Percentiles rank a stretch among this genome's conserved stretches.
phyloP scores from a whole-genome alignment of 2,113 vertebrate species.

The Athene cunicularia region DNA sequence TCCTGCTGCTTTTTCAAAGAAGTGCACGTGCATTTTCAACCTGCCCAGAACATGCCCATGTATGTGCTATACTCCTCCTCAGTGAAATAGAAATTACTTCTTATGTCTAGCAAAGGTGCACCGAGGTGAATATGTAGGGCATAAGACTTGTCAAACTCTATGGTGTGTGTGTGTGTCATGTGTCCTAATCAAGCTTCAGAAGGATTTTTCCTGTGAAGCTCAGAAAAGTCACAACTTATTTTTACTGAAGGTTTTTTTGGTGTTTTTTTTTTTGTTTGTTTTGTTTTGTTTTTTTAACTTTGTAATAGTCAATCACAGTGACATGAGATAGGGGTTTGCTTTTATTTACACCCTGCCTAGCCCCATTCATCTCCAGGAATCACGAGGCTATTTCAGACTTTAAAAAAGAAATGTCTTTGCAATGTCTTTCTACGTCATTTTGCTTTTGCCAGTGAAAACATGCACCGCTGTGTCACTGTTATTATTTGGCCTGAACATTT shows the following conservation, averaged over 20 bases:
- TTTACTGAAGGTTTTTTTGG: background rate
- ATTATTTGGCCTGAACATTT: background rate
- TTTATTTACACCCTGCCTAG: background rate
- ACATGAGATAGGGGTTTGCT: background rate
- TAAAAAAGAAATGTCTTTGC: background rate
- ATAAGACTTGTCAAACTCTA: background rate
- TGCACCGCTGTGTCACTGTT: background rate
- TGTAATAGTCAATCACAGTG: background rate
- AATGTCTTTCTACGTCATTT: background rate
- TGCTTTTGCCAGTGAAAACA: background rate
- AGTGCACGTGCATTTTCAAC: background rate
- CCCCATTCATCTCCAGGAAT: background rate
- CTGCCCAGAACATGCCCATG: background rate
- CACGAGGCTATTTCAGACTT: background rate
- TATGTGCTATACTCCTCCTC: background rate
- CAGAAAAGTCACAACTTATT: background rate
- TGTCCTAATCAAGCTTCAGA: background rate
- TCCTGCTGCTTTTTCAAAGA: background rate
- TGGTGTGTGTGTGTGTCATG: background rate
- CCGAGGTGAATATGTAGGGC: fast-evolving
- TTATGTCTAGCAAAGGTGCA: background rate
- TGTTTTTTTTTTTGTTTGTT: background rate
- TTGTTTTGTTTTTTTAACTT: background rate
- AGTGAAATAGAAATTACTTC: background rate
- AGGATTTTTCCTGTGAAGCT: background rate